These are phyloP conservation scores for Nephrotoma guestfalica DNA, from an alignment of 2,888 invertebrate genomes.

Conservation along the genomic window DNA sequence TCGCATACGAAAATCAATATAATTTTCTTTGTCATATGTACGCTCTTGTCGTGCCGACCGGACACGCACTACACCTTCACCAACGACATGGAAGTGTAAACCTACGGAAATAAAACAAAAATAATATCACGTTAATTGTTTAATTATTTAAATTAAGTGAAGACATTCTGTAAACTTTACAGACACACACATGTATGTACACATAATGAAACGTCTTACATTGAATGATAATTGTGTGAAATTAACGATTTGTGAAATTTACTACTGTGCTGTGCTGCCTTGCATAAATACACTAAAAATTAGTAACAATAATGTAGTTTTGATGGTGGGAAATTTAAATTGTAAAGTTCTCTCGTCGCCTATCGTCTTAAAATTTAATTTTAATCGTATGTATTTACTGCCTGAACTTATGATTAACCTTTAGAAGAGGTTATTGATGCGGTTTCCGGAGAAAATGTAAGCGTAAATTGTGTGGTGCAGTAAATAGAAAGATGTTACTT, in stretches of 20 bases:
- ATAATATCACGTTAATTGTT: background rate
- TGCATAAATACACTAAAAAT: background rate
- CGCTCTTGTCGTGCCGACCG: conserved; percentile 69
- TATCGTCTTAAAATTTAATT: background rate
- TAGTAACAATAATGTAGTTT: background rate
- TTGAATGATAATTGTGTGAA: background rate
- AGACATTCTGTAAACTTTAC: background rate
- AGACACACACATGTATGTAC: background rate
- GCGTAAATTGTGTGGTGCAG: no score
- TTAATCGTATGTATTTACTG: background rate
- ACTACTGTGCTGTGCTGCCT: background rate
- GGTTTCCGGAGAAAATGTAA: background rate
- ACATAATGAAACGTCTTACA: background rate
- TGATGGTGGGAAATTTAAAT: background rate
- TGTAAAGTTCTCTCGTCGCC: background rate
- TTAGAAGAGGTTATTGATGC: background rate
- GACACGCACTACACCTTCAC: conserved; percentile 84
- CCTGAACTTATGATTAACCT: background rate
- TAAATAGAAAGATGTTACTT: background rate
- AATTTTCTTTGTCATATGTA: conserved; percentile 82
- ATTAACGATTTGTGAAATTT: background rate
- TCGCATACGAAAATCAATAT: conserved; percentile 89
- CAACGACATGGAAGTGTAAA: conserved; percentile 85
- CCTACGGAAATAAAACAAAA: conserved; percentile 39
- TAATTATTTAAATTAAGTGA: background rate